phyloP scores from a whole-genome alignment of 2,888 invertebrate species.

The Heliconius hortense region DNA sequence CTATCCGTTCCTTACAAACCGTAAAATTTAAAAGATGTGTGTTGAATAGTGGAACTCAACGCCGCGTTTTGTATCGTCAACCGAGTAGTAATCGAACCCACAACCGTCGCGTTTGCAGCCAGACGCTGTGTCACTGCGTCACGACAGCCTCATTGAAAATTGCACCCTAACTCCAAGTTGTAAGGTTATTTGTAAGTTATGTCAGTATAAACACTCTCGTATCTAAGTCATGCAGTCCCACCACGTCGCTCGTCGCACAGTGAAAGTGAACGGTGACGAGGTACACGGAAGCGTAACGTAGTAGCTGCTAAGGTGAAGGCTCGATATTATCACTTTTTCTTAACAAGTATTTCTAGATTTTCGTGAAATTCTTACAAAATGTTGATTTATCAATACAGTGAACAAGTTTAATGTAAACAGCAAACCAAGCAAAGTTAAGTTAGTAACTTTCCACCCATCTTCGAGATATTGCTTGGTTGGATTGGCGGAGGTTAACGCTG shows the following conservation, averaged over 20 bases:
- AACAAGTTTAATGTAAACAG: not conserved
- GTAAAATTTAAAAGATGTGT: too few relatives aligned
- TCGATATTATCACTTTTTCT: conserved; percentile 61
- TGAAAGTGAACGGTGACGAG: conserved; percentile 74
- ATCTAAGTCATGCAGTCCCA: conserved; percentile 54
- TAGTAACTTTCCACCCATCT: not conserved
- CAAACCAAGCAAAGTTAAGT: not conserved
- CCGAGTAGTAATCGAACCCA: not conserved
- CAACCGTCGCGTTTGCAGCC: too few relatives aligned
- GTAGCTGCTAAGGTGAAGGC: conserved; percentile 68
- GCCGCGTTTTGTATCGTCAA: not conserved
- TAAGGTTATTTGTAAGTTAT: conserved; percentile 53
- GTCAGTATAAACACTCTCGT: conserved; percentile 48
- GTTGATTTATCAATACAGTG: not conserved
- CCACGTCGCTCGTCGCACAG: conserved; percentile 52
- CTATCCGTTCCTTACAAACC: too few relatives aligned
- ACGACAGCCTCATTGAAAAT: conserved; percentile 44
- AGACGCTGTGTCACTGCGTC: not conserved
- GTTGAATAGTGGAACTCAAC: not conserved
- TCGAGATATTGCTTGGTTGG: not conserved
- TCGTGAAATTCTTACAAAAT: not conserved
- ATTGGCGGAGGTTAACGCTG: not conserved
- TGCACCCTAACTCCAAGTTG: conserved; percentile 48
- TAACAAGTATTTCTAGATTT: conserved; percentile 23
- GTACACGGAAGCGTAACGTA: conserved; percentile 69